Percentiles rank a stretch among this genome's conserved stretches.
Conservation (phyloP, 2,113 vertebrate genomes). For the Syrrhaptes paradoxus region DNA sequence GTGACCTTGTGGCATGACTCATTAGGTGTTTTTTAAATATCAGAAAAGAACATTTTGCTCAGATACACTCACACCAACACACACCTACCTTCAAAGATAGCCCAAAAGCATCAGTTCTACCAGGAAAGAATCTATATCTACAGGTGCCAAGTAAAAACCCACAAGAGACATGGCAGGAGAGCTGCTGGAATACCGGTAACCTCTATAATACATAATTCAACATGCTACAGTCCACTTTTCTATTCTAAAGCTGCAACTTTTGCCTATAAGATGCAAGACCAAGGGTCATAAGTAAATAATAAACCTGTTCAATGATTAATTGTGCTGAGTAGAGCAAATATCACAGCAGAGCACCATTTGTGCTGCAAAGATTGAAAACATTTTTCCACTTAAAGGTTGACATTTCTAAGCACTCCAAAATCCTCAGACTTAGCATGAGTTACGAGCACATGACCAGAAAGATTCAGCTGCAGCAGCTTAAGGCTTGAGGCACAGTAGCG, state of each 20-base stretch:
- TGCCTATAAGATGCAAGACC: background rate
- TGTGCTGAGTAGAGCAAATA: background rate
- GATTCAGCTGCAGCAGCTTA: background rate
- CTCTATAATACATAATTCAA: background rate
- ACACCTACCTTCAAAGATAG: rapidly evolving
- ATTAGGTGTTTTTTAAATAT: background rate
- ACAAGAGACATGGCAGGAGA: rapidly evolving
- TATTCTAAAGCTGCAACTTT: background rate
- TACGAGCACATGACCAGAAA: background rate
- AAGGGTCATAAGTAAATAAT: background rate
- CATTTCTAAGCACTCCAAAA: background rate
- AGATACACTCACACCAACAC: background rate
- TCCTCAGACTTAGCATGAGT: background rate
- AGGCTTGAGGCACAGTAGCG: background rate
- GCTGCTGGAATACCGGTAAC: background rate
- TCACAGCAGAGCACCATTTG: background rate
- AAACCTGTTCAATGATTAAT: background rate
- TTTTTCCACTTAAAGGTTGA: background rate
- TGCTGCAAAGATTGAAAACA: background rate
- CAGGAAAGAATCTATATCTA: rapidly evolving
- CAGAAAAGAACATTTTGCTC: background rate
- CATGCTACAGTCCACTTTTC: rapidly evolving
- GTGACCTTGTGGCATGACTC: too few species aligned
- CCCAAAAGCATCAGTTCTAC: background rate
- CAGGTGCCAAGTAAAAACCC: background rate